phyloP scores from a whole-genome alignment of 92 coral and sea anemone genomes.

The Hydrozoanthus gracilis region DNA sequence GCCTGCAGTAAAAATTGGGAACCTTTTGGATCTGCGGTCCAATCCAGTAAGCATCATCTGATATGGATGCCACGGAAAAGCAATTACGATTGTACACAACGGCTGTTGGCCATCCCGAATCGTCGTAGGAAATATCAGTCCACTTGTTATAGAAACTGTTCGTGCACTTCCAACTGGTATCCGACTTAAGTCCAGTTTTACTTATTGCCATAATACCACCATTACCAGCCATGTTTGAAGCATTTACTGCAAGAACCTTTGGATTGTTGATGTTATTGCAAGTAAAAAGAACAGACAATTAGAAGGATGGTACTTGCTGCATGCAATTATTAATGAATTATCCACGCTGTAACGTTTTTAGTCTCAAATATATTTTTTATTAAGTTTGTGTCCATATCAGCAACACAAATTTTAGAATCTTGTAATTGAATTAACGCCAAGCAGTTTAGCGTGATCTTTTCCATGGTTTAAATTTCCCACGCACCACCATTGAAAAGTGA shows the following conservation, averaged over 20 bases:
- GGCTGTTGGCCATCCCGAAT: conserved; percentile 1
- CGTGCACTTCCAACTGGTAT: conserved; percentile 3
- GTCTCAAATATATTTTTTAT: too few species aligned
- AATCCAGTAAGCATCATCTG: conserved; percentile 19
- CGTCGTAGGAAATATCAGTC: background rate
- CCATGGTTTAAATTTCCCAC: too few species aligned
- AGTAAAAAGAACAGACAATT: too few species aligned
- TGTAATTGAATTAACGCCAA: too few species aligned
- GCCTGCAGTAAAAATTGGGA: background rate
- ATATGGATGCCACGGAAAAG: background rate
- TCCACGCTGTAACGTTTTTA: too few species aligned
- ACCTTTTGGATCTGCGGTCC: background rate
- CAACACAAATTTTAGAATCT: too few species aligned
- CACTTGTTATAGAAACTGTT: background rate
- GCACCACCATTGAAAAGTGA: too few species aligned
- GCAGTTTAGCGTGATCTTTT: too few species aligned
- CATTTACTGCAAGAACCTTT: background rate
- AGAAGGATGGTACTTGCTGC: too few species aligned
- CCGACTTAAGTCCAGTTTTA: background rate
- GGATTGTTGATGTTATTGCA: too few species aligned
- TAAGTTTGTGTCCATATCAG: too few species aligned
- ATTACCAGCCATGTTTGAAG: background rate
- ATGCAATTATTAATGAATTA: too few species aligned
- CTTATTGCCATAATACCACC: background rate
- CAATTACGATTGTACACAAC: background rate